Conservation (phyloP, 2,797 vertebrate species). For the Pangasius mekongensis region DNA sequence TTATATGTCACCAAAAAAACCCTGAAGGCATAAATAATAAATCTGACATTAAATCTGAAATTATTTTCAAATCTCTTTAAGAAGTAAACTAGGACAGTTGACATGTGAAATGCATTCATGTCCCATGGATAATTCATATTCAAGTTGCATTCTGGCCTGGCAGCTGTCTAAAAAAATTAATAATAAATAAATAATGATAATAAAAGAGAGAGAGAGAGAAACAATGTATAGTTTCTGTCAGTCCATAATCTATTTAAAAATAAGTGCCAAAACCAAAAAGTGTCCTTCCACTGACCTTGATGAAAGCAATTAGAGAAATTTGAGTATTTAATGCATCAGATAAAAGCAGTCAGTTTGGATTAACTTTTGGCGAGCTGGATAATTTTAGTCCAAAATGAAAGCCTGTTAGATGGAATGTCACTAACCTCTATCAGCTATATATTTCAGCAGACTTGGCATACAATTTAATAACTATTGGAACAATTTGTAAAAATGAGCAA, state of each 20-base stretch:
- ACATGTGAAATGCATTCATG: slow-evolving; percentile 21
- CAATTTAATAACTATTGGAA: background rate
- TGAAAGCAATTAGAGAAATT: background rate
- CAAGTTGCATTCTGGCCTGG: background rate
- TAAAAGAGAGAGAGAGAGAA: background rate
- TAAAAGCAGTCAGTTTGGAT: background rate
- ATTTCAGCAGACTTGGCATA: background rate
- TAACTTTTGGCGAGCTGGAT: background rate
- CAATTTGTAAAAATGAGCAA: background rate
- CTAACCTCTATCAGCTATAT: background rate
- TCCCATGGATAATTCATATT: background rate
- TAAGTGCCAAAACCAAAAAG: background rate
- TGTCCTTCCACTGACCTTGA: background rate
- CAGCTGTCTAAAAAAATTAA: background rate
- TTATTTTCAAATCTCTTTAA: slow-evolving; percentile 22
- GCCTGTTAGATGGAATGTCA: background rate
- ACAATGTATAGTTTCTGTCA: background rate
- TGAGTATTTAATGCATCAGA: background rate
- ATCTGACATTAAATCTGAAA: slow-evolving; percentile 49
- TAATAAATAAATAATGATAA: background rate
- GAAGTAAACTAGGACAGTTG: slow-evolving; percentile 50
- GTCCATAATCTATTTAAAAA: background rate
- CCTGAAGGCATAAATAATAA: slow-evolving; percentile 45
- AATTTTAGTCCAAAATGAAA: background rate
- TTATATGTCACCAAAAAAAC: slow-evolving; percentile 33